Percentiles rank a stretch among this genome's conserved stretches.
Conservation (phyloP, 1,140 invertebrate species). For the Brachionus manjavacas region DNA sequence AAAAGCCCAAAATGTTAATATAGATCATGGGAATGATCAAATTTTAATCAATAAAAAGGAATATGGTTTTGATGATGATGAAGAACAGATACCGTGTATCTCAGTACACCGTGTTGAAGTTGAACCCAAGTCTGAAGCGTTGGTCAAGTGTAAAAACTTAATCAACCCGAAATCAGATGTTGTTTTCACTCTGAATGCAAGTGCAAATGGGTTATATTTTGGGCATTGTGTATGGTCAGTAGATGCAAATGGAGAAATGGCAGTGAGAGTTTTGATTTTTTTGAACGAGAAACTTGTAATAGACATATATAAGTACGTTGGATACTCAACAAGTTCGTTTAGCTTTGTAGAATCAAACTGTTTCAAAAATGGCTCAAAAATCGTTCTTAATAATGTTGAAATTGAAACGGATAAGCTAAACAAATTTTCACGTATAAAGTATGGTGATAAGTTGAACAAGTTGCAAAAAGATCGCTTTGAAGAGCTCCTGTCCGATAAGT, state of each 20-base stretch:
- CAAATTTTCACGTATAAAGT: too few species aligned
- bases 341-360: not conserved
- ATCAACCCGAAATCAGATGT: not conserved
- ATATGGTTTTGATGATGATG: not conserved
- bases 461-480: not conserved
- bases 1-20: not conserved
- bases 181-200: not conserved
- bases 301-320: not conserved
- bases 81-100: not conserved
- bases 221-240: not conserved
- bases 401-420: too few species aligned
- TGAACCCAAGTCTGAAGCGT: not conserved
- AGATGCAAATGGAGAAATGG: not conserved
- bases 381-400: too few species aligned
- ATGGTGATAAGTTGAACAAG: not conserved
- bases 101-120: not conserved
- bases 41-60: not conserved
- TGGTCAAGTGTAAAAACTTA: not conserved
- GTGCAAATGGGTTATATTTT: not conserved
- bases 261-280: not conserved
- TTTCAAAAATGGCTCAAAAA: too few species aligned
- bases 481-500: not conserved
- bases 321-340: not conserved
- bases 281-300: not conserved
- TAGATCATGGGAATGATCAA: not conserved